Evolutionary conservation across 2,888 invertebrate species (phyloP), one percentile per base, ranked within the genome.

Genomic region (Temnothorax unifasciatus): DNA sequence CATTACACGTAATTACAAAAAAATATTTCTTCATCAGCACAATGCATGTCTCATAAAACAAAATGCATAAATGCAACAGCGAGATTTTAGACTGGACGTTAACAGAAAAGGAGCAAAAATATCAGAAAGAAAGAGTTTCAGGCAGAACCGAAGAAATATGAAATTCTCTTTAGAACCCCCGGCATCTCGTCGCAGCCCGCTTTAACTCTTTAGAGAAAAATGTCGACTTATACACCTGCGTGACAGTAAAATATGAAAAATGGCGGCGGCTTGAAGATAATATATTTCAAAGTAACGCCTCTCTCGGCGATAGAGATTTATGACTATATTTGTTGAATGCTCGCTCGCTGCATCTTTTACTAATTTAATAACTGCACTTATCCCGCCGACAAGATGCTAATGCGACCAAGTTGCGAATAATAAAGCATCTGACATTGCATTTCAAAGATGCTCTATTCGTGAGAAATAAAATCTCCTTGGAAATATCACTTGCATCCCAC

Each of bases 161-260:
- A 71, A 71, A 79, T 79, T 71, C n/a, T 69, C 71, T 57, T 79
- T 69, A 71, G 5, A 47, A 9, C 25, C 6, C 6, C 38, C 6
- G 64, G 44, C 71, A 15, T 44, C 66, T 47, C 25, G n/a, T 57
- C 29, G 77, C 41, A 57, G 13, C 13, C 54, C 5, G 25, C 3
- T 54, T 44, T 71, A 34, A 59, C 47, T 57, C 15, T 54, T 77
- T 34, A 38, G 34, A 57, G 73, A 71, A 71, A 73, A 79, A 77
- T 68, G 54, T 77, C 54, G 29, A 66, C 75, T 63, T 63, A 64
- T 64, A 25, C 21, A 41, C 34, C 25, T 34, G 15, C 15, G 11
- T 57, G 44, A 71, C 38, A 18, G 21, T 15, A 79, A 79, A 79
- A 79, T 79, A 79, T 71, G 73, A 71, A 73, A 79, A 71, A 71